phyloP scores from a whole-genome alignment of 2,888 invertebrate genomes.

The Metallyticus violacea region DNA sequence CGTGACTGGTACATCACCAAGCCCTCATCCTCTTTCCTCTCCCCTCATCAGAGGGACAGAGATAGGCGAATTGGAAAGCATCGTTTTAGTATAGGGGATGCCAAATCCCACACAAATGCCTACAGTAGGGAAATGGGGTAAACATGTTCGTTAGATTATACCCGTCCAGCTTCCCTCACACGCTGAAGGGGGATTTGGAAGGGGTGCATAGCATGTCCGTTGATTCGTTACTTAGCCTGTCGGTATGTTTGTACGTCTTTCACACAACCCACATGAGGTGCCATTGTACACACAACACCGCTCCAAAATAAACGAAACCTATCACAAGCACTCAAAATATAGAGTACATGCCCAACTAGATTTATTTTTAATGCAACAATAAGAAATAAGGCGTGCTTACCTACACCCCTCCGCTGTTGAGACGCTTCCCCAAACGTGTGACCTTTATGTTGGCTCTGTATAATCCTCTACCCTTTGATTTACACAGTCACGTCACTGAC shows the following conservation, averaged over 20 bases:
- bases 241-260: neutral
- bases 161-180: neutral
- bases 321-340: too few species aligned
- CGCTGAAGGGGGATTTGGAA: neutral
- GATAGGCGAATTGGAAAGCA: neutral
- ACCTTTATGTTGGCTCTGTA: too few species aligned
- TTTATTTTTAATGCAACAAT: too few species aligned
- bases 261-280: neutral
- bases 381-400: too few species aligned
- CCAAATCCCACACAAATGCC: neutral
- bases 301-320: neutral
- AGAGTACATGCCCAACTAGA: too few species aligned
- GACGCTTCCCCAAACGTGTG: too few species aligned
- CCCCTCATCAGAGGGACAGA: neutral
- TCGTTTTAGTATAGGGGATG: neutral
- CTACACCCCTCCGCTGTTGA: too few species aligned
- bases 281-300: neutral
- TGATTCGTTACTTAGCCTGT: neutral
- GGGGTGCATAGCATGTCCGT: neutral
- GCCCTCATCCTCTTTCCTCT: neutral
- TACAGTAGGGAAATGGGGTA: neutral
- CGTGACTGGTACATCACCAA: neutral
- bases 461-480: too few species aligned
- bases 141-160: constrained; percentile 3
- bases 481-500: too few species aligned